Conservation (phyloP, 2,888 invertebrate species). For the Drosophila eohydei region DNA sequence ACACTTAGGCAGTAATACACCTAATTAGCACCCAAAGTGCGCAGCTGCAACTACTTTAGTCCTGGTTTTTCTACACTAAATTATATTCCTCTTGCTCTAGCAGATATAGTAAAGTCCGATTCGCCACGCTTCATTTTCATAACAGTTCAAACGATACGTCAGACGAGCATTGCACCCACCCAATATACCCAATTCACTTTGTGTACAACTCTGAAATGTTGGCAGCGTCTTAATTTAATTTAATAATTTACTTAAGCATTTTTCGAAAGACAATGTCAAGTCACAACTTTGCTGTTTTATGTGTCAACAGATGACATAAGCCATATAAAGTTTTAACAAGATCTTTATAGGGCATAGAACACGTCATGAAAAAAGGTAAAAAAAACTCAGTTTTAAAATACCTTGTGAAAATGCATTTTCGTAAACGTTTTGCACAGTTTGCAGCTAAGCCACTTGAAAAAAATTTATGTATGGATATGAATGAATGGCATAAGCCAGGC, state of each 20-base stretch:
- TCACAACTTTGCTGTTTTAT: too few species aligned
- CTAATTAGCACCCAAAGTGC: too few species aligned
- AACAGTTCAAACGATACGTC: too few species aligned
- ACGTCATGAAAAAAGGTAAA: not conserved
- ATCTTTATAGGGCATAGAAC: not conserved
- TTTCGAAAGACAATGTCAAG: not conserved
- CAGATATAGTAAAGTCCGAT: too few species aligned
- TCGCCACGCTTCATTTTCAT: too few species aligned
- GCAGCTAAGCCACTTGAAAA: not conserved
- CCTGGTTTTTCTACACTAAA: too few species aligned
- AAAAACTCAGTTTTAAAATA: not conserved
- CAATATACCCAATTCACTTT: not conserved
- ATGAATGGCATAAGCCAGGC: constrained; percentile 4
- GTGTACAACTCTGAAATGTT: not conserved
- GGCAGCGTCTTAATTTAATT: not conserved
- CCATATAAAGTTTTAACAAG: not conserved
- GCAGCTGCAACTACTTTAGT: too few species aligned
- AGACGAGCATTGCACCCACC: too few species aligned
- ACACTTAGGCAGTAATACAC: too few species aligned
- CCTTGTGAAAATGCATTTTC: constrained; percentile 1
- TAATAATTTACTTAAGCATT: too few species aligned
- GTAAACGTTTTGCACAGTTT: not conserved
- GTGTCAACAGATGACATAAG: not conserved
- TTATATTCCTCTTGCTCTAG: too few species aligned
- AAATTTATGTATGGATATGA: not conserved